phyloP scores from a whole-genome alignment of 35 echinoderm and acorn worm species.

The Ophioderma brevispina region DNA sequence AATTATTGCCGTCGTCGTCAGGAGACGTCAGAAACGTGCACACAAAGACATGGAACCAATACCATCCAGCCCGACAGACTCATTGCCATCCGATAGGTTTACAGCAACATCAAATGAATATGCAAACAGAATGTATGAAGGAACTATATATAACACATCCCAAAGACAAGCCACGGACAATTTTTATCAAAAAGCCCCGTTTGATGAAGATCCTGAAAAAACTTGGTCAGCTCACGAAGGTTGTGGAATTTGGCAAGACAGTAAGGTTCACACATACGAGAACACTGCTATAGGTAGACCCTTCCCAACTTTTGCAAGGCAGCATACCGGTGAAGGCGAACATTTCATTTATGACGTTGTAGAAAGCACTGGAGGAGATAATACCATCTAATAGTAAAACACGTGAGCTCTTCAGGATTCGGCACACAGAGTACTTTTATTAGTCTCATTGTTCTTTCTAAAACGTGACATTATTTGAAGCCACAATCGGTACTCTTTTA shows the following conservation, averaged over 20 bases:
- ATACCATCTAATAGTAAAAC: too few species aligned
- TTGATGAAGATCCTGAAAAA: background rate
- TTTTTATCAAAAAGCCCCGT: background rate
- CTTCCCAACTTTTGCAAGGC: background rate
- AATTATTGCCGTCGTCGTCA: background rate
- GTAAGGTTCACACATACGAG: background rate
- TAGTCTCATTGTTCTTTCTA: too few species aligned
- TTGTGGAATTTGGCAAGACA: background rate
- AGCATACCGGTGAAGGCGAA: too few species aligned
- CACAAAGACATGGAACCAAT: background rate
- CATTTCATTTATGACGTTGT: too few species aligned
- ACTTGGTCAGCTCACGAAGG: background rate
- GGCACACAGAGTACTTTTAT: too few species aligned
- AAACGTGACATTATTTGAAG: too few species aligned
- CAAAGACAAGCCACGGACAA: background rate
- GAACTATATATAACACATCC: background rate
- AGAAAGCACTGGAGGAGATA: too few species aligned
- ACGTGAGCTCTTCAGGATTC: too few species aligned
- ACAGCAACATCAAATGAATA: background rate
- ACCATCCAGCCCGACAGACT: background rate
- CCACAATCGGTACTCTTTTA: too few species aligned
- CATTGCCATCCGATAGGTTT: background rate
- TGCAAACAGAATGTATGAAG: background rate
- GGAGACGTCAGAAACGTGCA: background rate
- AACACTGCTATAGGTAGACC: background rate